A percentile compares a stretch with the other conserved stretches of the same genome.
These are phyloP conservation scores for Epistrophella euchroma DNA, from an alignment of 2,888 invertebrate genomes.

Conservation along the genomic window DNA sequence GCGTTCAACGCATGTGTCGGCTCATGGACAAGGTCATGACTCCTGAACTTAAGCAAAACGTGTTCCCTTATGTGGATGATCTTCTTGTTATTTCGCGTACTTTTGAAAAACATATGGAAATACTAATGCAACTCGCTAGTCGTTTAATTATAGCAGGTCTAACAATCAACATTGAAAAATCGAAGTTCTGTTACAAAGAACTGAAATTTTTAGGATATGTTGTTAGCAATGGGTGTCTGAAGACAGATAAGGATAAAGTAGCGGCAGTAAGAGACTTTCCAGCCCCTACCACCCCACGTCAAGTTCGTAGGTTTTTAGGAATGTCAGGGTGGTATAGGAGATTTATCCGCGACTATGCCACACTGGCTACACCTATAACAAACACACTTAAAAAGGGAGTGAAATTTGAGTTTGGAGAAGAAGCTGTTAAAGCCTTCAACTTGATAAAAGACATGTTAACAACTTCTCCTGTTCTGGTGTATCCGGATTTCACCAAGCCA, in stretches of 20 bases:
- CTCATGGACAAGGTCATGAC: constrained; percentile 17
- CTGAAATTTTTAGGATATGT: constrained; percentile 48
- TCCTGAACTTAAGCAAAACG: not conserved
- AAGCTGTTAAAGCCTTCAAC: no score
- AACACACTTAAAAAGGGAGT: no score
- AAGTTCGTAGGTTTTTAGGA: constrained; percentile 38
- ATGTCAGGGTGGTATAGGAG: constrained; percentile 4
- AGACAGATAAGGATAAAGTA: constrained; percentile 49
- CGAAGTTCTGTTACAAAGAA: not conserved
- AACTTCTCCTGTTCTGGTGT: no score
- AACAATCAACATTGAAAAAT: not conserved
- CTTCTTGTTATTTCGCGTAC: constrained; percentile 48
- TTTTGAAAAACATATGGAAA: constrained; percentile 33
- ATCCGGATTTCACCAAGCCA: no score
- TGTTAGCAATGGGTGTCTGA: constrained; percentile 44
- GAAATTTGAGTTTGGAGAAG: no score
- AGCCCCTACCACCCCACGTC: constrained; percentile 34
- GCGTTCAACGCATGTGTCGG: not conserved
- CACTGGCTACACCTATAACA: no score
- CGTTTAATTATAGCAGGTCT: not conserved
- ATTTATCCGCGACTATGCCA: not conserved
- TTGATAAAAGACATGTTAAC: no score
- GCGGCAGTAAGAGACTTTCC: constrained; percentile 55
- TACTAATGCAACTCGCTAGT: not conserved
- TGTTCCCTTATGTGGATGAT: constrained; percentile 53